phyloP scores from a whole-genome alignment of 2,888 invertebrate species.

The Nemotelus pantherinus region DNA sequence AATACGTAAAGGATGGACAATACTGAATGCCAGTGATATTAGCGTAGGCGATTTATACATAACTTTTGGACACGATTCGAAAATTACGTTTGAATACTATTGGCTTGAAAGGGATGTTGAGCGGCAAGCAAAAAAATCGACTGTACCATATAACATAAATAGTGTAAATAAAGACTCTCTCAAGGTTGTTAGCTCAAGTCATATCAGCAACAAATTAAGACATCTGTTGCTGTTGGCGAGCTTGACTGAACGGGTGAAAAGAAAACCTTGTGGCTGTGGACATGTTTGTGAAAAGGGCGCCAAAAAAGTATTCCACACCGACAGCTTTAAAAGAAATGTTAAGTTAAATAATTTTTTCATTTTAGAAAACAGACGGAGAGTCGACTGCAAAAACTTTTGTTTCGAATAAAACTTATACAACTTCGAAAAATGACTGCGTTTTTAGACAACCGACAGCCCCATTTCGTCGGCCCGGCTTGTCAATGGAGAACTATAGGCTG shows the following conservation, averaged over 20 bases:
- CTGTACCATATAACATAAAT: conserved; percentile 44
- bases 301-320: conserved; percentile 49
- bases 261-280: conserved; percentile 60
- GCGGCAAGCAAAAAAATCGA: conserved; percentile 38
- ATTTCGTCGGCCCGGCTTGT: conserved; percentile 57
- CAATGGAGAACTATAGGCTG: conserved; percentile 56
- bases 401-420: conserved; percentile 56
- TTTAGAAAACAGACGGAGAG: conserved; percentile 54
- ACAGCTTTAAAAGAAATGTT: too few relatives aligned
- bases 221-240: conserved; percentile 63
- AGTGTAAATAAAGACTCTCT: conserved; percentile 31
- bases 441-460: conserved; percentile 60
- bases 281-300: conserved; percentile 61
- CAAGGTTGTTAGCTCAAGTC: conserved; percentile 52
- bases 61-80: conserved; percentile 79
- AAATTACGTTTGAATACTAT: conserved; percentile 81
- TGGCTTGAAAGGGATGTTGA: conserved; percentile 71
- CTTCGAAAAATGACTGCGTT: conserved; percentile 48
- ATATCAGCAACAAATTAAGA: conserved; percentile 61
- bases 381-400: conserved; percentile 56
- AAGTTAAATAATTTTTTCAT: neutral
- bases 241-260: conserved; percentile 62
- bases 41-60: conserved; percentile 91
- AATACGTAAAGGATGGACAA: conserved; percentile 78
- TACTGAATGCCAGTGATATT: conserved; percentile 77